phyloP scores from a whole-genome alignment of 1,140 invertebrate species.

The Galendromus occidentalis region DNA sequence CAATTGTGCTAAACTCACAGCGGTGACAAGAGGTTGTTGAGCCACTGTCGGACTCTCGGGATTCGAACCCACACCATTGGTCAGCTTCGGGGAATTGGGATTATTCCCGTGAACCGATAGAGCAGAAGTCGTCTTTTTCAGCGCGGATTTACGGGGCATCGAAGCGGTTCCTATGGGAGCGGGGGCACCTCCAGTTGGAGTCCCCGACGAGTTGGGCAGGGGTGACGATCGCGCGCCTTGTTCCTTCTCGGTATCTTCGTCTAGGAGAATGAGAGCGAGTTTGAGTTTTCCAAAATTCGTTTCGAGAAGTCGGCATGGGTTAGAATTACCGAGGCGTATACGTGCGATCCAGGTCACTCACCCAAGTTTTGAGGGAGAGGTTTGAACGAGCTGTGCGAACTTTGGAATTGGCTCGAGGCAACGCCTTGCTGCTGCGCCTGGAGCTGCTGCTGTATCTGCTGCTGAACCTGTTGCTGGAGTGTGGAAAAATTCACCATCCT shows the following conservation, averaged over 20 bases:
- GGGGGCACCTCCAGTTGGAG: background rate
- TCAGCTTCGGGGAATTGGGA: slow-evolving; percentile 13
- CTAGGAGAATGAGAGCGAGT: background rate
- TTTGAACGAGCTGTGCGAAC: background rate
- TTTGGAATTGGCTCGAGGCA: too few species aligned
- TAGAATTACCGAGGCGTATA: too few species aligned
- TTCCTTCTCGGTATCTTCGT: slow-evolving; percentile 36
- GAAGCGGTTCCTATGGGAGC: background rate
- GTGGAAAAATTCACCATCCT: background rate
- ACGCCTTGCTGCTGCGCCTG: background rate
- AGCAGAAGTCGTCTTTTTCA: slow-evolving; percentile 47
- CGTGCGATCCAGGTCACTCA: too few species aligned
- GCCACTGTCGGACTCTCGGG: slow-evolving; percentile 30
- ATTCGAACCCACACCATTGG: slow-evolving; percentile 31
- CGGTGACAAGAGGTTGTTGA: background rate
- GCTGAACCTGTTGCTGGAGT: slow-evolving; percentile 3
- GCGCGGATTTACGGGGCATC: slow-evolving; percentile 68
- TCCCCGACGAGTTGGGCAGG: background rate
- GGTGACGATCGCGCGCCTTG: slow-evolving; percentile 29
- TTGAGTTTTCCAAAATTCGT: background rate
- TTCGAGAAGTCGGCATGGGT: too few species aligned
- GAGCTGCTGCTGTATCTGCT: slow-evolving; percentile 3
- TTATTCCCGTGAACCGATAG: background rate
- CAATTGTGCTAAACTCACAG: background rate
- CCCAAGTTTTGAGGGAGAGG: background rate